phyloP scores from a whole-genome alignment of 2,113 vertebrate genomes.

The Tetraodon nigroviridis region DNA sequence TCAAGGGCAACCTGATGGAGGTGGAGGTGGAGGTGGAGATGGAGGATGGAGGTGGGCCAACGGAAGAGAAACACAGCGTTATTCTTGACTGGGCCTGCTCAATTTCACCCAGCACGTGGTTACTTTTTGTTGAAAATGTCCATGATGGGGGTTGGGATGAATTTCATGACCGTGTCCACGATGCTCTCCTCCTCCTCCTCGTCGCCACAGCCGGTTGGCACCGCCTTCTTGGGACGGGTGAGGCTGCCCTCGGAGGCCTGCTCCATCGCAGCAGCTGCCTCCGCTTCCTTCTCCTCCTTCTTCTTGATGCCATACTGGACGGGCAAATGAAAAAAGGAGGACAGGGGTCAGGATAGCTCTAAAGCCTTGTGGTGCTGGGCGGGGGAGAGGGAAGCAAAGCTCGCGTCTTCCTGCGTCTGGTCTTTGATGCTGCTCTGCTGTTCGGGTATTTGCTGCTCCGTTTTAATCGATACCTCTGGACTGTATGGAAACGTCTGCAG shows the following conservation, averaged over 20 bases:
- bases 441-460: background rate
- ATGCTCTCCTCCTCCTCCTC: constrained; percentile 93
- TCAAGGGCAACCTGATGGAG: background rate
- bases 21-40: constrained; percentile 3
- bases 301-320: constrained; percentile 95
- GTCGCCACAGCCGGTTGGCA: constrained; percentile 74
- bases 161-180: constrained; percentile 97
- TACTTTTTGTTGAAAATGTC: constrained; percentile 99
- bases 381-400: background rate
- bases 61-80: constrained; percentile 19
- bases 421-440: background rate
- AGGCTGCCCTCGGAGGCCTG: constrained; percentile 91
- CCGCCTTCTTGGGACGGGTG: constrained; percentile 90
- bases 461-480: constrained; percentile 8
- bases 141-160: constrained; percentile 92
- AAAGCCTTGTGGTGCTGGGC: background rate
- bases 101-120: constrained; percentile 21
- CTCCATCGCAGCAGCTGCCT: constrained; percentile 92
- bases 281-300: constrained; percentile 95
- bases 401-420: too few relatives aligned
- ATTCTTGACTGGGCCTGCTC: constrained; percentile 37
- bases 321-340: background rate
- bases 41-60: constrained; percentile 23
- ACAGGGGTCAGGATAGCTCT: too few relatives aligned
- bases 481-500: constrained; percentile 3